Evolutionary conservation across 2,113 vertebrate genomes (phyloP).

Genomic region (Phycodurus eques): DNA sequence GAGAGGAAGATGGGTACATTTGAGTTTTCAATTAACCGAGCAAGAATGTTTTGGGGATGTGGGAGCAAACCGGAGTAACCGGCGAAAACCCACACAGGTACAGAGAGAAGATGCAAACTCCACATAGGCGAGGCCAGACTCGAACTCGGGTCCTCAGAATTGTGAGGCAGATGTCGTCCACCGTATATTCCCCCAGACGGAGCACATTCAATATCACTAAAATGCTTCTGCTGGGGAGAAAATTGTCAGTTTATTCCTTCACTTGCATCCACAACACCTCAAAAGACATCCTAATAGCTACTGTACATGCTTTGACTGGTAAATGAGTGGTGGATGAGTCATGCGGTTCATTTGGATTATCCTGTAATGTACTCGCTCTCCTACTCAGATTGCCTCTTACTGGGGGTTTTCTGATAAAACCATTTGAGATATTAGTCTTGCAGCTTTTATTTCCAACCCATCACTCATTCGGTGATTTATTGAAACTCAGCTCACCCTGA

Average conservation of each 20-base stretch:
- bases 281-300: conserved; percentile 47
- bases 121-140: too few species aligned
- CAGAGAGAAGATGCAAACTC: too few species aligned
- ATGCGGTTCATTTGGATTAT: conserved; percentile 43
- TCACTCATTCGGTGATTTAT: conserved; percentile 18
- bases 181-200: conserved; percentile 13
- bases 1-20: not conserved
- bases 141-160: too few species aligned
- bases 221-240: conserved; percentile 46
- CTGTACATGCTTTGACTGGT: conserved; percentile 44
- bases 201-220: conserved; percentile 31
- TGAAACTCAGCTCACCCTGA: conserved; percentile 10
- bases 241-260: conserved; percentile 15
- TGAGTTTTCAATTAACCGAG: not conserved
- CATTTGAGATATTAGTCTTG: conserved; percentile 8
- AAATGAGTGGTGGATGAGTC: conserved; percentile 56
- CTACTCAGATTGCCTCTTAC: conserved; percentile 36
- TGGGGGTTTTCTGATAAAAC: conserved; percentile 16
- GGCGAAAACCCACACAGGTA: too few species aligned
- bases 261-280: conserved; percentile 36
- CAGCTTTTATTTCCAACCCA: conserved; percentile 26
- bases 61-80: too few species aligned
- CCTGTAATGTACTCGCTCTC: conserved; percentile 38
- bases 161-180: not conserved
- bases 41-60: too few species aligned